These are phyloP conservation scores for Conistra vaccinii DNA, from an alignment of 2,888 invertebrate species.

Conservation along the genomic window DNA sequence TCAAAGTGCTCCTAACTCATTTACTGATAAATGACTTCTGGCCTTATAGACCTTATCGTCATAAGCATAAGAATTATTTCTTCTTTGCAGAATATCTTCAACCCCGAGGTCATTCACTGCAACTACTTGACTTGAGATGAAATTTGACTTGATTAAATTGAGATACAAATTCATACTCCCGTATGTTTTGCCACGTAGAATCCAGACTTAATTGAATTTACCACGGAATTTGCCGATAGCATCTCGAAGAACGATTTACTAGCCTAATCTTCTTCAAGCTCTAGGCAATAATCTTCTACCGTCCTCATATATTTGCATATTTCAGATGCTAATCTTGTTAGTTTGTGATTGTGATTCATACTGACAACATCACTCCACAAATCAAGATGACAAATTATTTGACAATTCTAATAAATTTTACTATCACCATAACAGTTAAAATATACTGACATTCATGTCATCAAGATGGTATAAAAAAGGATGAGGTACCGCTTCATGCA, in stretches of 20 bases:
- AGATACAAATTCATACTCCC: conserved; percentile 64
- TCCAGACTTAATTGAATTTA: conserved; percentile 35
- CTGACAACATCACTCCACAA: conserved; percentile 20
- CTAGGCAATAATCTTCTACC: conserved; percentile 8
- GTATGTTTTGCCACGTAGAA: conserved; percentile 25
- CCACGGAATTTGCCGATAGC: conserved; percentile 1
- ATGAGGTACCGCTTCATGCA: conserved; percentile 65
- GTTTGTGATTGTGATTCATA: conserved; percentile 25
- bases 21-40: conserved; percentile 65
- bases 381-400: conserved; percentile 34
- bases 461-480: conserved; percentile 59
- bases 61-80: conserved; percentile 70
- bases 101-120: conserved; percentile 81
- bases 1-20: conserved; percentile 77
- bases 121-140: conserved; percentile 72
- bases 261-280: background rate
- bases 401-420: conserved; percentile 59
- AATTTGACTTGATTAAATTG: conserved; percentile 71
- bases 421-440: conserved; percentile 54
- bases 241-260: background rate
- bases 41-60: conserved; percentile 72
- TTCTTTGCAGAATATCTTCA: conserved; percentile 52
- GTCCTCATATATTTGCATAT: conserved; percentile 25
- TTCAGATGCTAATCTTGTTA: conserved; percentile 23
- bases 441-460: conserved; percentile 49